Evolutionary conservation across 2,797 vertebrate genomes (phyloP).

Genomic region (Aldrovandia affinis): DNA sequence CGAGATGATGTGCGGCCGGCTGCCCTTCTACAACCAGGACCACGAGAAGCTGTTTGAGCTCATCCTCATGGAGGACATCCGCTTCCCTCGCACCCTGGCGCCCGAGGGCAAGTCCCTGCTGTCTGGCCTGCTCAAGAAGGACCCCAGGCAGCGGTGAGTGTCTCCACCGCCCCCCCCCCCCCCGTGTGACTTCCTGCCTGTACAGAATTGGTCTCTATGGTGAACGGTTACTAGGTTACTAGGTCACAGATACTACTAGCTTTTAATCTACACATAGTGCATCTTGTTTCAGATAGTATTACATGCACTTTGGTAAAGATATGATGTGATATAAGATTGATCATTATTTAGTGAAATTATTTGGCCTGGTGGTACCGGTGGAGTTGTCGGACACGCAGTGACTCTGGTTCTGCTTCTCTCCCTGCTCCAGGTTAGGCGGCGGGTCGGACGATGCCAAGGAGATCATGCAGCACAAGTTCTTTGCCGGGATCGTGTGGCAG

Average conservation of each 20-base stretch:
- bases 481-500: constrained; percentile 91
- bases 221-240: too few relatives aligned
- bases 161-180: background rate
- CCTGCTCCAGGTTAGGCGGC: constrained; percentile 85
- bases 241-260: background rate
- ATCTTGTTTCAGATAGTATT: background rate
- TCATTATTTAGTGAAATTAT: too few relatives aligned
- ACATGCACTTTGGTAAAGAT: too few relatives aligned
- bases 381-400: background rate
- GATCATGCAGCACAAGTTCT: constrained; percentile 98
- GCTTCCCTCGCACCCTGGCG: constrained; percentile 91
- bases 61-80: constrained; percentile 96
- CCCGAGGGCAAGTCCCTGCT: constrained; percentile 90
- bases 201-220: background rate
- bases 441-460: constrained; percentile 95
- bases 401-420: constrained; percentile 1
- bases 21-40: constrained; percentile 97
- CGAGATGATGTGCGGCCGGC: constrained; percentile 96
- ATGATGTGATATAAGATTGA: too few relatives aligned
- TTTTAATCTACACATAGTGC: background rate
- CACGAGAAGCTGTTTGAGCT: constrained; percentile 97
- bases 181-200: background rate
- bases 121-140: constrained; percentile 93
- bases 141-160: constrained; percentile 88
- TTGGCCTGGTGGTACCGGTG: background rate